Percentiles rank a stretch among this genome's conserved stretches.
Evolutionary conservation across 35 echinoderm and acorn worm genomes (phyloP).

Genomic region (Lytechinus pictus): DNA sequence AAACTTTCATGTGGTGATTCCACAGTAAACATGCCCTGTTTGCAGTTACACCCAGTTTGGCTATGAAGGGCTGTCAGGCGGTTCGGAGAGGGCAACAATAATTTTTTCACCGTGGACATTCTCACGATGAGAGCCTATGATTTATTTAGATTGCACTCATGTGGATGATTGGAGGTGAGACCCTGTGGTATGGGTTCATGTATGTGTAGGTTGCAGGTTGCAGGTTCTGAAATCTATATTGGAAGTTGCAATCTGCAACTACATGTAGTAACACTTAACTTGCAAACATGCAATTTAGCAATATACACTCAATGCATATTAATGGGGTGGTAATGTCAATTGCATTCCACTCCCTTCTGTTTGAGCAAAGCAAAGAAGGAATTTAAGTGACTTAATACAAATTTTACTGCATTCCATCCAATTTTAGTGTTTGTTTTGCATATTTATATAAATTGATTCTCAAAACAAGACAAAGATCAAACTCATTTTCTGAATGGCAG

Average conservation of each 20-base stretch:
- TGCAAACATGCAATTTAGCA: background rate
- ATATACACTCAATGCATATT: background rate
- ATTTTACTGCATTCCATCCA: background rate
- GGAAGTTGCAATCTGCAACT: too few species aligned
- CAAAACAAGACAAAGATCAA: background rate
- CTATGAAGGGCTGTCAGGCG: background rate
- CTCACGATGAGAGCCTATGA: background rate
- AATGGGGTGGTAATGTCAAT: too few species aligned
- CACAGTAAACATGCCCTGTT: background rate
- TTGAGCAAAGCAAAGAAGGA: too few species aligned
- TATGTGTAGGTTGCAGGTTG: background rate
- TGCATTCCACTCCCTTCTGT: too few species aligned
- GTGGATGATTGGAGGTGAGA: background rate
- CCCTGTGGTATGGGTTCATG: background rate
- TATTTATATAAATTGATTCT: background rate
- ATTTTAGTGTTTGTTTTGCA: background rate
- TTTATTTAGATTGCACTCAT: background rate
- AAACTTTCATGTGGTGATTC: constrained; percentile 43
- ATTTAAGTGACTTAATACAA: too few species aligned
- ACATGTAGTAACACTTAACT: too few species aligned
- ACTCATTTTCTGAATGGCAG: background rate
- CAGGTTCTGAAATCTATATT: background rate
- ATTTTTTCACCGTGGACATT: background rate
- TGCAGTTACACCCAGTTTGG: constrained; percentile 23
- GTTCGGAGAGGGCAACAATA: background rate